Conservation (phyloP, 2,797 vertebrate species). For the Characodon lateralis region DNA sequence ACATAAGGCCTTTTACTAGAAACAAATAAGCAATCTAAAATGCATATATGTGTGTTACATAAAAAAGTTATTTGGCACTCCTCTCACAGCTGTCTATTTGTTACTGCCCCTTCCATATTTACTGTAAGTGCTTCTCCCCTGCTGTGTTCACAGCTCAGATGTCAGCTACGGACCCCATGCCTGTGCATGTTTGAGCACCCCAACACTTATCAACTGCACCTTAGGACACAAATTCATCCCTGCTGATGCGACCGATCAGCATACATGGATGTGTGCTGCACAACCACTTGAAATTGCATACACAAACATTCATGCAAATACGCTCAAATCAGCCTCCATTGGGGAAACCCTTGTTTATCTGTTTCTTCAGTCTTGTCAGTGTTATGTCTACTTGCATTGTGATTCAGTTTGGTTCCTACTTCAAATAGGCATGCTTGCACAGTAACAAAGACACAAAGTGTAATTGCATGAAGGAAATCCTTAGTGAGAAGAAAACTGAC, state of each 20-base stretch:
- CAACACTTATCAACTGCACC: neutral
- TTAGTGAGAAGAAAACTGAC: conserved; percentile 28
- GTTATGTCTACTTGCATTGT: conserved; percentile 20
- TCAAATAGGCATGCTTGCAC: conserved; percentile 22
- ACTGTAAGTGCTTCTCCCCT: neutral
- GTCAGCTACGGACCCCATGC: neutral
- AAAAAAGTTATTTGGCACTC: neutral
- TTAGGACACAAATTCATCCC: neutral
- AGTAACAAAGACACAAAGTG: conserved; percentile 21
- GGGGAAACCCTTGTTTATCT: conserved; percentile 52
- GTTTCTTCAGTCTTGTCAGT: conserved; percentile 19
- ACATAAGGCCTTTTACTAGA: neutral
- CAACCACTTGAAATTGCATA: neutral
- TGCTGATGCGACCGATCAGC: neutral
- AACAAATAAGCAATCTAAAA: neutral
- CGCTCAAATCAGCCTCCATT: conserved; percentile 3
- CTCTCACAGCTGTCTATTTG: too few relatives aligned
- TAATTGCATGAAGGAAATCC: conserved; percentile 31
- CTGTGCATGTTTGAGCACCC: neutral
- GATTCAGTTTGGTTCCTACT: conserved; percentile 33
- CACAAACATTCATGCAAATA: neutral
- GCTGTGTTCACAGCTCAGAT: neutral
- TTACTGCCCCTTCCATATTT: neutral
- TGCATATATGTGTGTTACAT: neutral
- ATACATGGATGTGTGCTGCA: neutral